phyloP scores from a whole-genome alignment of 1,140 invertebrate species.

The Penaeus indicus region DNA sequence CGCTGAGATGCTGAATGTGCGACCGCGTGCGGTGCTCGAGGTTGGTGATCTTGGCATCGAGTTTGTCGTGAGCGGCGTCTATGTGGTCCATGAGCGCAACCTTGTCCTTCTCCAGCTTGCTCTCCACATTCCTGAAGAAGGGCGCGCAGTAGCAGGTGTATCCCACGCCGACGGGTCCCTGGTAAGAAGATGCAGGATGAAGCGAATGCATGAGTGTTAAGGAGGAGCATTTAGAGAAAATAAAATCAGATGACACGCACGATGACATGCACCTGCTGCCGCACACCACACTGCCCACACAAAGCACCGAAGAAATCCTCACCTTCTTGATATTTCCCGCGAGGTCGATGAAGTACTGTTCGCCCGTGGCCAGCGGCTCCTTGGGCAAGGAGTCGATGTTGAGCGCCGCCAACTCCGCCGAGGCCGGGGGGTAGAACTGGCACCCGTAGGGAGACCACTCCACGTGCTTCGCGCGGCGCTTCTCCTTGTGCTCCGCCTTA shows the following conservation, averaged over 20 bases:
- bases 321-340: constrained; percentile 95
- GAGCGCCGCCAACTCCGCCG: constrained; percentile 83
- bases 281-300: neutral
- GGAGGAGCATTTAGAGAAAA: neutral
- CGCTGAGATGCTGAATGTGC: constrained; percentile 79
- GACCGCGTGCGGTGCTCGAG: constrained; percentile 83
- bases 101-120: constrained; percentile 86
- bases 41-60: constrained; percentile 83
- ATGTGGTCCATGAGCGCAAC: constrained; percentile 88
- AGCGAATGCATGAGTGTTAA: neutral
- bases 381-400: constrained; percentile 86
- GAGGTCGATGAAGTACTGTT: constrained; percentile 94
- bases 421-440: constrained; percentile 84
- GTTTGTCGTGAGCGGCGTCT: constrained; percentile 82
- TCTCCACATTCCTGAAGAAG: constrained; percentile 88
- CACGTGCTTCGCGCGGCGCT: constrained; percentile 43
- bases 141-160: constrained; percentile 87
- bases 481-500: constrained; percentile 57
- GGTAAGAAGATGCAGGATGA: constrained; percentile 58
- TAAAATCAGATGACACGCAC: neutral
- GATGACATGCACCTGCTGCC: too few relatives aligned
- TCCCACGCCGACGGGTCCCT: constrained; percentile 89
- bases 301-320: constrained; percentile 33
- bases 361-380: constrained; percentile 87
- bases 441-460: constrained; percentile 91